Evolutionary conservation across 1,140 invertebrate species (phyloP), one percentile per base, ranked within the genome.

Genomic region (Sipha flava): DNA sequence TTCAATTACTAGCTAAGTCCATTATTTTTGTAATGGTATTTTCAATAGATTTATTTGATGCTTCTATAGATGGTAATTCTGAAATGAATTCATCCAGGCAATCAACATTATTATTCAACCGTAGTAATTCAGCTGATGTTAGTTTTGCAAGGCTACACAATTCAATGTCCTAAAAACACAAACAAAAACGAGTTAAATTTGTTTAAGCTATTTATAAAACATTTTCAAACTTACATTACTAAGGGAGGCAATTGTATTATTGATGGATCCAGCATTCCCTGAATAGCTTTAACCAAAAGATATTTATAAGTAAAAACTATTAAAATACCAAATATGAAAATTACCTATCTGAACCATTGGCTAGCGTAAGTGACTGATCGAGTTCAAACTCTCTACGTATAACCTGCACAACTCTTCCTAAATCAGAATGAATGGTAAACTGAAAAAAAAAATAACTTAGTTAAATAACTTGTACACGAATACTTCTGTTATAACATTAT

Each of bases 371-470:
- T 3, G 89, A 89, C 54, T 90, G 89, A 84, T 88, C 89, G 83
- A 89, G 88, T 84, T 91, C 90, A 82, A 92, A 92, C 85, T 93
- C 92, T 83, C 92, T 86, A 79, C 92, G 92, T 52, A 93, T 91
- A 14, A 90, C 92, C 85, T 93, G 92, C 1, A 93, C 92, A 47
- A 93, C 90, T 80, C 91, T 87, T 23, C 92, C 92, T 79, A 93
- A 87, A 86, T 93, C 92, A 54, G 91, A 92, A 85, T 93, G 91
- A 54, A 89, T 85, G 79, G 91, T 91, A 84, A 90, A 93, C 89
- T 91, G 81, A 45, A 84, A 85, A 80, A 82, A 81, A 72, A 80
- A 47, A 81, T 37, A 31, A 37, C 23, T 29, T 43, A 29, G 37
- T 4, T 40, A 40, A 40, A 40, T n/a, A n/a, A n/a, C n/a, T n/a